Percentiles rank a stretch among this genome's conserved stretches.
These are phyloP conservation scores for Papilio xuthus DNA, from an alignment of 1,140 invertebrate genomes.

Conservation along the genomic window DNA sequence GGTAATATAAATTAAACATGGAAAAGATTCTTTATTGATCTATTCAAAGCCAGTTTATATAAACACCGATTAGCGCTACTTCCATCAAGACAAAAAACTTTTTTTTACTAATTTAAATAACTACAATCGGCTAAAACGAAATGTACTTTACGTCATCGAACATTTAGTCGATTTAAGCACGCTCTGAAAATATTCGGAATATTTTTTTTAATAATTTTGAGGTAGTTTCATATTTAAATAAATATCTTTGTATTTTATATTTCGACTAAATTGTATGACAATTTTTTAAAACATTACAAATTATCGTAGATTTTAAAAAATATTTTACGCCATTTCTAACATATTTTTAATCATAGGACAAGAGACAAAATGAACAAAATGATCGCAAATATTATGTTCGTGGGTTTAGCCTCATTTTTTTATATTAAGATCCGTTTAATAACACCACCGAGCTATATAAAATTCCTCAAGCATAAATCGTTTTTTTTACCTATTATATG, in stretches of 20 bases:
- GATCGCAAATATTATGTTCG: not conserved
- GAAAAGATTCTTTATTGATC: slow-evolving; percentile 20
- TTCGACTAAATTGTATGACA: slow-evolving; percentile 14
- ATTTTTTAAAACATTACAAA: not conserved
- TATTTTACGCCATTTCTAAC: not conserved
- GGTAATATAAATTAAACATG: slow-evolving; percentile 7
- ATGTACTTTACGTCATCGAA: slow-evolving; percentile 35
- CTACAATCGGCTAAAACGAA: slow-evolving; percentile 34
- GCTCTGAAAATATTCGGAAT: slow-evolving; percentile 22
- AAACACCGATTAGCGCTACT: slow-evolving; percentile 33
- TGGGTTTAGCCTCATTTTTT: slow-evolving; percentile 31
- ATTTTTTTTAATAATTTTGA: slow-evolving; percentile 51
- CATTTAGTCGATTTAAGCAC: slow-evolving; percentile 33
- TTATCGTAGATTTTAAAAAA: slow-evolving; percentile 5
- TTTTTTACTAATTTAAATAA: slow-evolving; percentile 32
- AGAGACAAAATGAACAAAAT: slow-evolving; percentile 1
- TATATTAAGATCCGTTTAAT: not conserved
- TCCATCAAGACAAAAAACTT: slow-evolving; percentile 20
- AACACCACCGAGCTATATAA: not conserved
- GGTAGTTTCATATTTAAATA: slow-evolving; percentile 47
- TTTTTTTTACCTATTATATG: no score
- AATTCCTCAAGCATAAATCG: not conserved
- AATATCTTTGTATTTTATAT: slow-evolving; percentile 9
- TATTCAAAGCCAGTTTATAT: slow-evolving; percentile 27
- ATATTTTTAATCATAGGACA: not conserved